phyloP scores from a whole-genome alignment of 2,888 invertebrate genomes.

The Campoplex nolae region DNA sequence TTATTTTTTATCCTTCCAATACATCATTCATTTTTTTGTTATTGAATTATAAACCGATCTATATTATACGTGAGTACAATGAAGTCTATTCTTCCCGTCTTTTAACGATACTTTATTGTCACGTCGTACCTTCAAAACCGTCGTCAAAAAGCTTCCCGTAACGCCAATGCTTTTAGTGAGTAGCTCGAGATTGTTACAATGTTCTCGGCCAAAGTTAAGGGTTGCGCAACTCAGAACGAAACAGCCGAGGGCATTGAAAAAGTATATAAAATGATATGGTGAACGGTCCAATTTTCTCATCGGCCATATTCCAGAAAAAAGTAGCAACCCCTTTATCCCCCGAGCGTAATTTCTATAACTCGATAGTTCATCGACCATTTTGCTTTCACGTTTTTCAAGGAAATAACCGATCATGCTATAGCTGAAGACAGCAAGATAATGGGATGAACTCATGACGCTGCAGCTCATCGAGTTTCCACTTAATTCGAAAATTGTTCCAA shows the following conservation, averaged over 20 bases:
- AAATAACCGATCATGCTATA: not conserved
- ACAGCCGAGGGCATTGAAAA: slow-evolving; percentile 40
- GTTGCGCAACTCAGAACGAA: slow-evolving; percentile 57
- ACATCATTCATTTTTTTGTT: too few relatives aligned
- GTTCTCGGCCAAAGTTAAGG: slow-evolving; percentile 64
- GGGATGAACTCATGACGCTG: not conserved
- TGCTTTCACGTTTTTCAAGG: not conserved
- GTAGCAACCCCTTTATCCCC: slow-evolving; percentile 45
- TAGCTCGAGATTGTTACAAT: slow-evolving; percentile 64
- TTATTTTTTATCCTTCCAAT: too few relatives aligned
- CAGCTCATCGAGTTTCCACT: not conserved
- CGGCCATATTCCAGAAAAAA: slow-evolving; percentile 65
- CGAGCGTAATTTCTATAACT: slow-evolving; percentile 64
- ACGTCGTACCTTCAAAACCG: slow-evolving; percentile 59
- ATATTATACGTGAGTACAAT: not conserved
- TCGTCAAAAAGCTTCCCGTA: slow-evolving; percentile 61
- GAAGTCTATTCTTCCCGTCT: not conserved
- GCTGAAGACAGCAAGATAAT: not conserved
- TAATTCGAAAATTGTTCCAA: slow-evolving; percentile 6
- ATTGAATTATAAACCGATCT: too few relatives aligned
- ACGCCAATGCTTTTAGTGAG: slow-evolving; percentile 69
- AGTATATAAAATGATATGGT: slow-evolving; percentile 33
- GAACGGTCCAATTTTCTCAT: slow-evolving; percentile 44
- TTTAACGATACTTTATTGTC: not conserved
- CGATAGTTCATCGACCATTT: slow-evolving; percentile 59